Evolutionary conservation across 2,797 vertebrate species (phyloP).

Genomic region (Erithacus rubecula): DNA sequence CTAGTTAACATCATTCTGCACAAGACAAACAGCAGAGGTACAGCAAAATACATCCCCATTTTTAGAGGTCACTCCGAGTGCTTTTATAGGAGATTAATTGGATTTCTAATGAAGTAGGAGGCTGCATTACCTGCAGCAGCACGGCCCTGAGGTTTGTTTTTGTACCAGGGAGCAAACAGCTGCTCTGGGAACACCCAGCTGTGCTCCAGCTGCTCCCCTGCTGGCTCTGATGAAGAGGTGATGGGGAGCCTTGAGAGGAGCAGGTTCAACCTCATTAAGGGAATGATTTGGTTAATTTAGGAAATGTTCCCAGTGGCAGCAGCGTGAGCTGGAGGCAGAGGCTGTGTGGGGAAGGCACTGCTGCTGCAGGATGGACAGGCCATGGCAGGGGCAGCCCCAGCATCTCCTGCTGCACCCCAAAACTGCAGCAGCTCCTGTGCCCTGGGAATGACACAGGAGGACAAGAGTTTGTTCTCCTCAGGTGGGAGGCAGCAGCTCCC

Average conservation of each 20-base stretch:
- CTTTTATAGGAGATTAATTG: neutral
- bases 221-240: neutral
- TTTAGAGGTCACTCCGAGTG: neutral
- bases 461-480: neutral
- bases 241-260: neutral
- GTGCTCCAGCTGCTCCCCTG: neutral
- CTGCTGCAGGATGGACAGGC: neutral
- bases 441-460: fast-evolving
- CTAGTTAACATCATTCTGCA: neutral
- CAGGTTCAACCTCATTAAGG: neutral
- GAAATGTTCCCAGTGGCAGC: neutral
- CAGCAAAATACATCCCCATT: neutral
- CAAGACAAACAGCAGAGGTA: neutral
- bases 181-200: neutral
- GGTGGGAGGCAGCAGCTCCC: neutral
- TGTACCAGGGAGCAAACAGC: neutral
- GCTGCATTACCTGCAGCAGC: slow-evolving; percentile 17
- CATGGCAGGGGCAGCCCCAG: fast-evolving
- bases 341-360: neutral
- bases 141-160: neutral
- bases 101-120: neutral
- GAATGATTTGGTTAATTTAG: neutral
- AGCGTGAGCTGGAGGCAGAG: fast-evolving
- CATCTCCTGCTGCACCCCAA: neutral
- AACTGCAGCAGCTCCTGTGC: fast-evolving